A percentile compares a stretch with the other conserved stretches of the same genome.
Conservation (phyloP, 2,888 invertebrate species). For the Epistrophe grossulariae region DNA sequence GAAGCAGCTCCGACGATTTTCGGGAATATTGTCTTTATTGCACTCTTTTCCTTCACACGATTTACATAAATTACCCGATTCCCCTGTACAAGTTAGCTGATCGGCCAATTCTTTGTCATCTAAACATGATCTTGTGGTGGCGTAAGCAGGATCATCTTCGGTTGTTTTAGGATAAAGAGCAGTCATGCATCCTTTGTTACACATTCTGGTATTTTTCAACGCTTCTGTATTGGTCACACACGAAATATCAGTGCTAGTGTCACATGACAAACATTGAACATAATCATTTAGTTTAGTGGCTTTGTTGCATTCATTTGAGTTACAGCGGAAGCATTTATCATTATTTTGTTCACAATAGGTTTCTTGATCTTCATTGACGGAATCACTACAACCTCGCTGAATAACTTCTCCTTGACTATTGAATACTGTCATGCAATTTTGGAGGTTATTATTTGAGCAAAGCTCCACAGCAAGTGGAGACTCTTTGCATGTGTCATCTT, state of each 20-base stretch:
- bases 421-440: constrained; percentile 81
- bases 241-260: constrained; percentile 74
- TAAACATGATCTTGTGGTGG: constrained; percentile 79
- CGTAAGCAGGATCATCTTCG: constrained; percentile 79
- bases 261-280: constrained; percentile 80
- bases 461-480: constrained; percentile 46
- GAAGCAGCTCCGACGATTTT: constrained; percentile 77
- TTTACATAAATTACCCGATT: constrained; percentile 77
- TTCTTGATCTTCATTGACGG: constrained; percentile 69
- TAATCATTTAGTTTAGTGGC: constrained; percentile 78
- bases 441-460: constrained; percentile 77
- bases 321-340: constrained; percentile 79
- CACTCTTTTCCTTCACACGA: constrained; percentile 78
- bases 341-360: constrained; percentile 78
- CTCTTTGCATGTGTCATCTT: constrained; percentile 73
- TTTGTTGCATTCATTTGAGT: constrained; percentile 81
- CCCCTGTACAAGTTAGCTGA: constrained; percentile 77
- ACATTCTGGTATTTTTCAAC: constrained; percentile 77
- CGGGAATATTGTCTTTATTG: constrained; percentile 78
- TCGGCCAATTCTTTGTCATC: constrained; percentile 81
- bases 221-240: constrained; percentile 76
- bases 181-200: constrained; percentile 80
- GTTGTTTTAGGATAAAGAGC: constrained; percentile 78
- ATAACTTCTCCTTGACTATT: constrained; percentile 77
- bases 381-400: constrained; percentile 79